Conservation (phyloP, 37 sponge, comb jelly and placozoan genomes). For the Halichondria panicea region DNA sequence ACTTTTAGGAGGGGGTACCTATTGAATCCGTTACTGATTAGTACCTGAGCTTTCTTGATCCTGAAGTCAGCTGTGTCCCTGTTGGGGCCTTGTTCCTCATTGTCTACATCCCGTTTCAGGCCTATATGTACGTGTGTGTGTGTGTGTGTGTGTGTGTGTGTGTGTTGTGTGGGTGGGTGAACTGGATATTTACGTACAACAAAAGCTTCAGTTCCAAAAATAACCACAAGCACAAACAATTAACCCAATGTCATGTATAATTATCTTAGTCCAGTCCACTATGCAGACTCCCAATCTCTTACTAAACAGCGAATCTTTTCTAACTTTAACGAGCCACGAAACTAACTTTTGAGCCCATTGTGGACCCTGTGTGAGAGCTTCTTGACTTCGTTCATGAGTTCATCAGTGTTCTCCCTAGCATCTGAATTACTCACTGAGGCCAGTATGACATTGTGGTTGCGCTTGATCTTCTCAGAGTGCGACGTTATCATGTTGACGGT, state of each 20-base stretch:
- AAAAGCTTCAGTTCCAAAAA: no score
- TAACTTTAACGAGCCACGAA: no score
- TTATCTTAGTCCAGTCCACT: no score
- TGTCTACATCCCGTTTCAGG: conserved; percentile 49
- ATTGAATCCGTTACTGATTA: not conserved
- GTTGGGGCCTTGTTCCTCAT: conserved; percentile 51
- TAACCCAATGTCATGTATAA: no score
- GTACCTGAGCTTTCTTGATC: conserved; percentile 80
- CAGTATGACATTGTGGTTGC: conserved; percentile 57
- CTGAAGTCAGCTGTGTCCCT: conserved; percentile 69
- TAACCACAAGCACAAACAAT: not conserved
- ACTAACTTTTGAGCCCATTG: conserved; percentile 61
- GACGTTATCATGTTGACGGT: conserved; percentile 38
- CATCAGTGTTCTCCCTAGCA: conserved; percentile 36
- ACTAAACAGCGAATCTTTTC: no score
- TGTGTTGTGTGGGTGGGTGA: no score
- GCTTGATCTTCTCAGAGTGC: conserved; percentile 47
- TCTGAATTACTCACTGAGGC: conserved; percentile 30
- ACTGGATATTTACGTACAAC: no score
- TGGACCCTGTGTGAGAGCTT: conserved; percentile 47
- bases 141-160: not conserved
- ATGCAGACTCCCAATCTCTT: no score
- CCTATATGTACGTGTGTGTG: no score
- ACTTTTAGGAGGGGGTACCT: no score
- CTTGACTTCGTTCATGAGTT: conserved; percentile 60